These are phyloP conservation scores for Euura lappo DNA, from an alignment of 1,140 invertebrate genomes.

Conservation along the genomic window DNA sequence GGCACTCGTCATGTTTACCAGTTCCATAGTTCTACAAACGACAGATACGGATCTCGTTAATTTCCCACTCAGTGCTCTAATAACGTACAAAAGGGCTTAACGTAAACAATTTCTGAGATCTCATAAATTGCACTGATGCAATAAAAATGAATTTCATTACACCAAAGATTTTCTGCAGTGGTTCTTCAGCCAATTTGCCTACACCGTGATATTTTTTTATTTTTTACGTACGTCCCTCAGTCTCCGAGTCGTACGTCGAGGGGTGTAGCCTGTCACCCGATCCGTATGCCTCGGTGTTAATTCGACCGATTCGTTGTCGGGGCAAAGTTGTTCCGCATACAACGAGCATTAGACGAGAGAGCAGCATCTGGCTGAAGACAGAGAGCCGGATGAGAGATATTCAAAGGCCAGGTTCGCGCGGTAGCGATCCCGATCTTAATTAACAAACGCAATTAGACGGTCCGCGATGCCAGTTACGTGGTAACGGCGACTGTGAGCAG, in stretches of 20 bases:
- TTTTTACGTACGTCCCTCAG: too few relatives aligned
- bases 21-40: background rate
- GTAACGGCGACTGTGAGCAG: background rate
- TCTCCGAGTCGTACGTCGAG: too few relatives aligned
- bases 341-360: background rate
- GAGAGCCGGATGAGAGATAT: background rate
- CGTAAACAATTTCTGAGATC: too few relatives aligned
- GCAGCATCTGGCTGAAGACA: background rate
- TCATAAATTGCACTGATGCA: too few relatives aligned
- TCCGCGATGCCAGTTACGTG: background rate
- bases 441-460: conserved; percentile 4
- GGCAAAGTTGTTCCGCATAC: background rate
- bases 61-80: background rate
- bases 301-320: too few relatives aligned
- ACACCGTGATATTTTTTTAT: too few relatives aligned
- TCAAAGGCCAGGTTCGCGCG: background rate
- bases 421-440: background rate
- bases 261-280: too few relatives aligned
- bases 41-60: background rate
- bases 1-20: background rate
- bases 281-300: too few relatives aligned
- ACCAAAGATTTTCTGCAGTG: too few relatives aligned
- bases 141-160: too few relatives aligned
- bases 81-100: too few relatives aligned
- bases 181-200: too few relatives aligned